A percentile compares a stretch with the other conserved stretches of the same genome.
These are phyloP conservation scores for Polyploca ridens DNA, from an alignment of 2,888 invertebrate species.

Conservation along the genomic window DNA sequence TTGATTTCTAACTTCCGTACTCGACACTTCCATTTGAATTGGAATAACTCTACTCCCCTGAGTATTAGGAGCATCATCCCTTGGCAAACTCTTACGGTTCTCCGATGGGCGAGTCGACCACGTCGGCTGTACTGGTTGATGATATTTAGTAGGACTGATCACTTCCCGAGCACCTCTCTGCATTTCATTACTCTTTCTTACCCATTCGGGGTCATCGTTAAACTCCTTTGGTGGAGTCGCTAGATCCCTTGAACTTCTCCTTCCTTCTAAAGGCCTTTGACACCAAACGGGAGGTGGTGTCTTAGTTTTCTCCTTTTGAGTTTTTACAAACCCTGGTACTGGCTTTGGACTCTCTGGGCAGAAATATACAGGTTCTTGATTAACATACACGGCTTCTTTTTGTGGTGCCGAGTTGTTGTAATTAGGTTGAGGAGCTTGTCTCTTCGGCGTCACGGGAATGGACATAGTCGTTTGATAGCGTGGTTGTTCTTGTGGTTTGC, in stretches of 20 bases:
- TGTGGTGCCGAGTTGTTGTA: slow-evolving; percentile 62
- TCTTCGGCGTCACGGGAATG: slow-evolving; percentile 74
- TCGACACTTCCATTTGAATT: slow-evolving; percentile 86
- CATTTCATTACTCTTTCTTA: slow-evolving; percentile 73
- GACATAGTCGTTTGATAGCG: slow-evolving; percentile 79
- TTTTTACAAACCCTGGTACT: slow-evolving; percentile 77
- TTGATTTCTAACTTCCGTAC: slow-evolving; percentile 63
- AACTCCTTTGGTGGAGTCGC: slow-evolving; percentile 72
- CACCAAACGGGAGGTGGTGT: slow-evolving; percentile 80
- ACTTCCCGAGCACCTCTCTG: slow-evolving; percentile 70
- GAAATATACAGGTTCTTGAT: slow-evolving; percentile 75
- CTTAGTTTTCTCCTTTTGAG: slow-evolving; percentile 79
- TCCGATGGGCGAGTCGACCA: slow-evolving; percentile 80
- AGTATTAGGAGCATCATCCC: slow-evolving; percentile 58
- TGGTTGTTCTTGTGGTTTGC: slow-evolving; percentile 59
- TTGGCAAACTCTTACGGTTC: slow-evolving; percentile 74
- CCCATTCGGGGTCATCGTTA: slow-evolving; percentile 77
- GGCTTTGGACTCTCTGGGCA: slow-evolving; percentile 78
- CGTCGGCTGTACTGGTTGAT: slow-evolving; percentile 69
- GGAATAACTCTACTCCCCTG: slow-evolving; percentile 85
- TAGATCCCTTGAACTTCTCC: slow-evolving; percentile 69
- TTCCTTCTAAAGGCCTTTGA: slow-evolving; percentile 70
- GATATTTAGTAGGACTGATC: slow-evolving; percentile 74
- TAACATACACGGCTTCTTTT: slow-evolving; percentile 75
- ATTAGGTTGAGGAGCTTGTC: slow-evolving; percentile 62